Base-by-base conservation (phyloP, 2,797 vertebrate genomes). In the Nannoperca obscura region DNA sequence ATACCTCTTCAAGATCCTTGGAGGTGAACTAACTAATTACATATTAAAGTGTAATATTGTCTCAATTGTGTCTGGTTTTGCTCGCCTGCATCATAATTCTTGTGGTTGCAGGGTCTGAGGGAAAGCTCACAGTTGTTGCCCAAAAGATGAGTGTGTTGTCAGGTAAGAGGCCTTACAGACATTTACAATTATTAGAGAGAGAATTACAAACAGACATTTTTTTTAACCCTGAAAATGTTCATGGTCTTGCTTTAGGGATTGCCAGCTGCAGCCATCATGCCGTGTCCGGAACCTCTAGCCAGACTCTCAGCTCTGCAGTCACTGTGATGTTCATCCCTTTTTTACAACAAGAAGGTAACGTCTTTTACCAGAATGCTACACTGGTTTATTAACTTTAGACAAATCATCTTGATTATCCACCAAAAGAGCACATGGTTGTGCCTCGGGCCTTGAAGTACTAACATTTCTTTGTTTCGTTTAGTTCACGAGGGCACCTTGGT, bases 141-240 rank as follows among this genome's bases (percentile, higher is more conserved):
- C 98, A 99, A 92, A 99, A 99, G 94, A 98, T 97, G 84, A 99
- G 95, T 7, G 96, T 99, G 66, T 95, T 99, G 86, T 99, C 98
- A 94, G 98, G 98, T 99, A 94, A 88, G 80, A 55, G 1, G 20
- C 24, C n/a, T 60, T 76, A 19, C 7, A 44, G 0, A 63, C 2
- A 30, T 12, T 62, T 36, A 67, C 4, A 3, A 30, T 38, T 32
- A 58, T 58, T 8, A 6, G 1, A 65, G 3, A 57, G n/a, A 22
- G 12, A 44, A 46, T 49, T 36, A 1, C 32, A 59, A 55, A 22
- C 3, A 19, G 9, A 17, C 1, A 5, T 9, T 20, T n/a, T n/a
- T 38, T 24, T 34, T 7, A 4, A 64, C 27, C 1, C 24, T 40
- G 15, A 61, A 9, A 36, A 12, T 46, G 27, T 30, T 69, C 5